Base-by-base conservation (phyloP, 2,113 vertebrate species). In the Peucedramus taeniatus region DNA sequence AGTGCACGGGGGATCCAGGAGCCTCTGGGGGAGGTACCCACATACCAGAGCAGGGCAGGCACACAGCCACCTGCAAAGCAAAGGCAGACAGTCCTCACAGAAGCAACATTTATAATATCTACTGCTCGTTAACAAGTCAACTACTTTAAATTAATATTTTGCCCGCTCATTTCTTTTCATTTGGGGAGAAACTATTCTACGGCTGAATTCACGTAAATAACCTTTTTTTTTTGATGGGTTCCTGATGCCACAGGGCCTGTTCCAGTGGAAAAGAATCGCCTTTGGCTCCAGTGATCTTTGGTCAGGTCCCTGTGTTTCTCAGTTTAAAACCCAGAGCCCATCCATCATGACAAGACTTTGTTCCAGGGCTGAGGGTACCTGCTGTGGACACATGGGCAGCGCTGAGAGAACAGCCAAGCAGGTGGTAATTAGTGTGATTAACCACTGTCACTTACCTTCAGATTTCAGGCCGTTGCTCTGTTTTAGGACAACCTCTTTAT, bases 81-180 rank as follows among this genome's bases (percentile, higher is more conserved):
- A 57, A 86, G 75, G 50, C 89, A 86, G 75, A 86, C 59, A 49
- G 23, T 17, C 72, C 83, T 80, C 44, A 21, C 71, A 88, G 76
- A 49, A 75, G 37, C 64, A 71, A 35, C 77, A 57, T 83, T 83
- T 68, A 7, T 83, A 64, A 83, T 49, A 45, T 15, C 84, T 8
- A 49, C 57, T 0, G 4, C 77, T 95, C 86, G 57, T 96, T 94
- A 93, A 93, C 80, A 74, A 96, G 93, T 94, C 94, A 94, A 87
- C 33, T 33, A 87, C 69, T 93, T 92, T 54, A 92, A 96, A 96
- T 90, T 77, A 96, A 81, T 93, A 75, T 88, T 95, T 94, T 60
- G 78, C 94, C 92, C 94, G 80, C 76, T 93, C 94, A 87, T 97
- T 96, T 95, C 80, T 96, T 97, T 96, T 93, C 76, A 20, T 78